Conservation (phyloP, 92 coral and sea anemone genomes). For the Epizoanthus scotinus region DNA sequence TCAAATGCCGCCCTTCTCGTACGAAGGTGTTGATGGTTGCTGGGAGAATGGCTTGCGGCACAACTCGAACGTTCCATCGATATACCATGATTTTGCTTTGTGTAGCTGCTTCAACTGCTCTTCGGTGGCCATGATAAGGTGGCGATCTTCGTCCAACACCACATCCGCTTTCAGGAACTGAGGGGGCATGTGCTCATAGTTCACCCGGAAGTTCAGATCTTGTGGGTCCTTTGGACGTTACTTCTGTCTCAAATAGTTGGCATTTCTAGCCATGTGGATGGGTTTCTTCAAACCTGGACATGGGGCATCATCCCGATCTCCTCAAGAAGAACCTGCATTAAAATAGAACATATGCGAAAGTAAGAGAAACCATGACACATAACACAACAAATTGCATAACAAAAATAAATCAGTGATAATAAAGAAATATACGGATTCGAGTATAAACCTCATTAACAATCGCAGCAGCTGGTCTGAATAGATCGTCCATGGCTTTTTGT, state of each 20-base stretch:
- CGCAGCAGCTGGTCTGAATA: too few relatives aligned
- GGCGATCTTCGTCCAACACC: neutral
- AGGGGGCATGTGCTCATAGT: slow-evolving; percentile 13
- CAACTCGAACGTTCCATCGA: neutral
- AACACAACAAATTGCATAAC: too few relatives aligned
- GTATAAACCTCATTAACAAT: too few relatives aligned
- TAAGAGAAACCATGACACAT: too few relatives aligned
- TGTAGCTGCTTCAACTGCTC: neutral
- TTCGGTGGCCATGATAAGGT: slow-evolving; percentile 9
- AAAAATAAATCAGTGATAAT: too few relatives aligned
- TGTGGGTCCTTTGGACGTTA: neutral
- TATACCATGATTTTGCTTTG: neutral
- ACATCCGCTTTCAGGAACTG: neutral
- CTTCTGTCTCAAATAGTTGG: neutral
- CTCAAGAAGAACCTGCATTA: too few relatives aligned
- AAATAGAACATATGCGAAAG: too few relatives aligned
- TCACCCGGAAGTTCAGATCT: neutral
- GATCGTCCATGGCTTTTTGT: too few relatives aligned
- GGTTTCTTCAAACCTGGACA: neutral
- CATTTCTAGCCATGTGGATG: neutral
- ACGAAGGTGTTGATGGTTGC: neutral
- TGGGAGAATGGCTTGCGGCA: neutral
- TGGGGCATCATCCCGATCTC: neutral
- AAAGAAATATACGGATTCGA: too few relatives aligned
- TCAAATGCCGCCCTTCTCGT: neutral